A percentile compares a stretch with the other conserved stretches of the same genome.
phyloP scores from a whole-genome alignment of 2,888 invertebrate species.

The Parnassius orleans region DNA sequence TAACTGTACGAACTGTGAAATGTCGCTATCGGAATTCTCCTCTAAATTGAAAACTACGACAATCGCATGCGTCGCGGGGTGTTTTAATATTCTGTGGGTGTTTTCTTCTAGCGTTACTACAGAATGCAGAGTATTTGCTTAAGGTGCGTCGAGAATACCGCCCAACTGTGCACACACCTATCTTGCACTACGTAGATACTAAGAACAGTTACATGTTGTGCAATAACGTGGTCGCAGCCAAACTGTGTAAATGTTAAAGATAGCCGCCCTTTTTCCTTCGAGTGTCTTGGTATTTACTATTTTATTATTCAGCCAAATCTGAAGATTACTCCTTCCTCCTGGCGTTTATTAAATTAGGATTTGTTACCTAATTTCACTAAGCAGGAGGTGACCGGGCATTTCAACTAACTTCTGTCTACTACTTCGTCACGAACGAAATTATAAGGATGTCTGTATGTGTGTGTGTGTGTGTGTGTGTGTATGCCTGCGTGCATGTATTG shows the following conservation, averaged over 20 bases:
- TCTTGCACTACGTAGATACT: slow-evolving; percentile 47
- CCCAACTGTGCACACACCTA: slow-evolving; percentile 55
- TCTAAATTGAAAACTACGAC: slow-evolving; percentile 25
- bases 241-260: slow-evolving; percentile 56
- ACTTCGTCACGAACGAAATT: no score
- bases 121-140: slow-evolving; percentile 21
- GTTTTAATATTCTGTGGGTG: background rate
- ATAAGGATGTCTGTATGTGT: no score
- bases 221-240: slow-evolving; percentile 53
- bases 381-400: no score
- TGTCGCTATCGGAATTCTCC: slow-evolving; percentile 43
- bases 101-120: slow-evolving; percentile 4
- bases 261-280: slow-evolving; percentile 26
- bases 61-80: slow-evolving; percentile 7
- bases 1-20: slow-evolving; percentile 51
- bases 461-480: no score
- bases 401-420: no score
- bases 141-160: slow-evolving; percentile 19
- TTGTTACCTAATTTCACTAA: no score
- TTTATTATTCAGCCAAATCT: no score
- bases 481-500: no score
- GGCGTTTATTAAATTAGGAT: no score
- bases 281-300: slow-evolving; percentile 14
- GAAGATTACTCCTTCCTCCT: no score
- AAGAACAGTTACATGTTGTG: slow-evolving; percentile 51